A percentile compares a stretch with the other conserved stretches of the same genome.
Conservation (phyloP, 2,888 invertebrate genomes). For the Apantesis nais region DNA sequence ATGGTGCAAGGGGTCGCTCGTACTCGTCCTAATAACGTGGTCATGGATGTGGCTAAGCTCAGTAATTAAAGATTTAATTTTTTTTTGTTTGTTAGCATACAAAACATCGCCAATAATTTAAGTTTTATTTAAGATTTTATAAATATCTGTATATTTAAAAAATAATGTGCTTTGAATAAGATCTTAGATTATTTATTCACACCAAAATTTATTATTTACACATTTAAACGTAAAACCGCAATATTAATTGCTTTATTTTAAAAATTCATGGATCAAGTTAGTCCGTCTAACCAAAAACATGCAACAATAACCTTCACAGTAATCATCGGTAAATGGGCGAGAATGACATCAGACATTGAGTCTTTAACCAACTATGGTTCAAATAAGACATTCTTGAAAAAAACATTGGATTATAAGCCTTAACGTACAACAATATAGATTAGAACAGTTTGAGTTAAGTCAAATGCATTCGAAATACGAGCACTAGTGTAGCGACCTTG, state of each 20-base stretch:
- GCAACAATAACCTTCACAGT: conserved; percentile 20
- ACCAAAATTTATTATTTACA: too few species aligned
- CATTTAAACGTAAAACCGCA: too few species aligned
- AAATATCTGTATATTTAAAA: background rate
- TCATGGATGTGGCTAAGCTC: too few species aligned
- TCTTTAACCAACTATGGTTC: conserved; percentile 22
- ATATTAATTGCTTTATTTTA: background rate
- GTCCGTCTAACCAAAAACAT: background rate
- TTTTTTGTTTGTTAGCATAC: background rate
- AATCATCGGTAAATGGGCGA: conserved; percentile 19
- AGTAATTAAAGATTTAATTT: too few species aligned
- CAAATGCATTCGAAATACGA: conserved; percentile 42
- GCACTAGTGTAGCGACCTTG: conserved; percentile 46
- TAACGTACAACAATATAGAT: rapidly evolving
- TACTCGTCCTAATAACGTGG: too few species aligned
- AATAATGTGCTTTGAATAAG: background rate
- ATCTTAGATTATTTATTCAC: background rate
- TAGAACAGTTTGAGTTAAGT: conserved; percentile 1
- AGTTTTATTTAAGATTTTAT: background rate
- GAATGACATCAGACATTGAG: conserved; percentile 31
- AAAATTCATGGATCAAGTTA: background rate
- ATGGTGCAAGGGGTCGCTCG: background rate
- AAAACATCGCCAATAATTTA: background rate
- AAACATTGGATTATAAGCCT: conserved; percentile 18
- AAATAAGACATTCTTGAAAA: conserved; percentile 11